phyloP scores from a whole-genome alignment of 2,797 vertebrate genomes.

The Phrynocephalus guinanensis region DNA sequence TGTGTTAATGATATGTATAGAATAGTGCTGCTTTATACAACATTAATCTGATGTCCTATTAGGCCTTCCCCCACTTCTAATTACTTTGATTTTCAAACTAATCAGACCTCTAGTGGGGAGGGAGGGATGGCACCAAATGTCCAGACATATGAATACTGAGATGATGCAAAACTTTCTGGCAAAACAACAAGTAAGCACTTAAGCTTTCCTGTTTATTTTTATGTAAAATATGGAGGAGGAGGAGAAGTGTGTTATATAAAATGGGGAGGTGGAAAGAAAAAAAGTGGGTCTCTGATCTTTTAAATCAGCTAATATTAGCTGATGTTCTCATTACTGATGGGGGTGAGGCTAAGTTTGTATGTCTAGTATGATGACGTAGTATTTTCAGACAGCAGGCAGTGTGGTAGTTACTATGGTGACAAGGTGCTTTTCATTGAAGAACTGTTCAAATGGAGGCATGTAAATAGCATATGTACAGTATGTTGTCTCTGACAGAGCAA shows the following conservation, averaged over 20 bases:
- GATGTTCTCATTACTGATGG: constrained; percentile 65
- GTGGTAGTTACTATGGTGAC: constrained; percentile 78
- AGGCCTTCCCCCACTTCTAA: constrained; percentile 18
- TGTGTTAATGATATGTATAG: constrained; percentile 24
- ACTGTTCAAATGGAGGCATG: constrained; percentile 76
- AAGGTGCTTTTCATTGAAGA: constrained; percentile 79
- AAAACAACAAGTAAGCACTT: constrained; percentile 22
- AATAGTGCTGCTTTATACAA: constrained; percentile 12
- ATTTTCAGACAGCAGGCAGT: constrained; percentile 68
- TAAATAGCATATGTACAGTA: constrained; percentile 80
- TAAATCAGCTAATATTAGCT: constrained; percentile 58
- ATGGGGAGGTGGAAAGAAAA: constrained; percentile 43
- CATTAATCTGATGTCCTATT: constrained; percentile 26
- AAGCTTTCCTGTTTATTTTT: constrained; percentile 40
- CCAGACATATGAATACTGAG: neutral
- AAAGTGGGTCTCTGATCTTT: constrained; percentile 35
- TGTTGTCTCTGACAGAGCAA: constrained; percentile 67
- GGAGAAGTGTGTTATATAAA: neutral
- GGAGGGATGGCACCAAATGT: constrained; percentile 18
- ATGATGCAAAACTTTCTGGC: constrained; percentile 33
- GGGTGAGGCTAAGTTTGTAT: constrained; percentile 63
- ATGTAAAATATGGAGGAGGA: constrained; percentile 43
- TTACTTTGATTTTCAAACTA: constrained; percentile 36
- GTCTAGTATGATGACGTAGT: constrained; percentile 69
- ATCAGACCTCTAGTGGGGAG: constrained; percentile 22